phyloP scores from a whole-genome alignment of 2,888 invertebrate species.

The Chaitophorus viminalis region DNA sequence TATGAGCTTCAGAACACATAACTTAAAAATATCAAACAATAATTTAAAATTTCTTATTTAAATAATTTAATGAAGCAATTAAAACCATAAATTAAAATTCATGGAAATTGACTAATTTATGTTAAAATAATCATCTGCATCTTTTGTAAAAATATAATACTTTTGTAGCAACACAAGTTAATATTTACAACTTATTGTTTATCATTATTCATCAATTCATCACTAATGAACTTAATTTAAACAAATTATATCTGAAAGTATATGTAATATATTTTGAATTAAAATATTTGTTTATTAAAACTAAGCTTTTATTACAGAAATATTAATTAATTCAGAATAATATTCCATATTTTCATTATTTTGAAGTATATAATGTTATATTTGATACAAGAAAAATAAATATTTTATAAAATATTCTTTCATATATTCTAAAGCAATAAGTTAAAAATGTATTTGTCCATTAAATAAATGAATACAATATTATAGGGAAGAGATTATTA shows the following conservation, averaged over 20 bases:
- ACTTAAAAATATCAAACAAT: too few species aligned
- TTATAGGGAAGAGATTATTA: not conserved
- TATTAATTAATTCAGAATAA: not conserved
- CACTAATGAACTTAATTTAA: not conserved
- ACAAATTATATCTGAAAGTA: conserved; percentile 5
- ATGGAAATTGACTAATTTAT: not conserved
- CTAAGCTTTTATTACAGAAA: conserved; percentile 2
- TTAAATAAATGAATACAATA: conserved; percentile 1
- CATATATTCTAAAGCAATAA: conserved; percentile 9
- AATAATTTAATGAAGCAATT: not conserved
- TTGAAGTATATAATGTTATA: conserved; percentile 2
- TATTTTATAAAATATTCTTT: conserved; percentile 29
- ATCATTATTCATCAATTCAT: not conserved
- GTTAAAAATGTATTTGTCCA: not conserved
- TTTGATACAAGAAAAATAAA: not conserved
- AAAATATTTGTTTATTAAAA: conserved; percentile 9
- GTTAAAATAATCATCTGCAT: not conserved
- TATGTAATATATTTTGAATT: not conserved
- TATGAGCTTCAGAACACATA: too few species aligned
- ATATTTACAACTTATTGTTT: not conserved
- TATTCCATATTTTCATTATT: not conserved
- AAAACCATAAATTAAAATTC: not conserved
- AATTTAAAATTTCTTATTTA: not conserved
- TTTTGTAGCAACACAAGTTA: not conserved
- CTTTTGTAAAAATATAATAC: not conserved